These are phyloP conservation scores for Machimus atricapillus DNA, from an alignment of 2,888 invertebrate genomes.

Conservation along the genomic window DNA sequence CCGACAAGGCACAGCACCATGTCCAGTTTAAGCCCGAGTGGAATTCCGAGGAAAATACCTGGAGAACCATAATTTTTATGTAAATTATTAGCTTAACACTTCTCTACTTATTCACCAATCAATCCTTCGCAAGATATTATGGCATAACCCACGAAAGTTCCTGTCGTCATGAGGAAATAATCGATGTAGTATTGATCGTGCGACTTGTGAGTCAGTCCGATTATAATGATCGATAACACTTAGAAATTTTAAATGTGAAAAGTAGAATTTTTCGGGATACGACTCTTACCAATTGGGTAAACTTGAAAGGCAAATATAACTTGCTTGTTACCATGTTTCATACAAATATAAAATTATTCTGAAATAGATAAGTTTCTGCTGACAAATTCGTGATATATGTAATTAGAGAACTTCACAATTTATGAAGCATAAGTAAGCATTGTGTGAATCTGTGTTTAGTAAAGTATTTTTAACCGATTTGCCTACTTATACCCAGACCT, in stretches of 20 bases:
- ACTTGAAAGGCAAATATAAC: not conserved
- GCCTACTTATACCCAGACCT: no score
- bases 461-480: not conserved
- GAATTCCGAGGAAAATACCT: not conserved
- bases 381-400: not conserved
- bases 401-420: not conserved
- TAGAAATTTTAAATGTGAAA: not conserved
- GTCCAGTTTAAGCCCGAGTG: not conserved
- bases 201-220: not conserved
- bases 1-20: not conserved
- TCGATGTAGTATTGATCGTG: constrained; percentile 2
- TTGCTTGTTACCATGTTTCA: not conserved
- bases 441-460: not conserved
- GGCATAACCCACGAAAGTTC: not conserved
- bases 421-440: not conserved
- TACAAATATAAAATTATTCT: not conserved
- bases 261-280: not conserved
- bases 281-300: not conserved
- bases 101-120: not conserved
- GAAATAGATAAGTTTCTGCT: not conserved
- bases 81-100: not conserved
- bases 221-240: not conserved
- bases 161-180: not conserved
- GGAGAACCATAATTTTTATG: not conserved
- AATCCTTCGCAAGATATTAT: not conserved